These are phyloP conservation scores for Drosophila quadrilineata DNA, from an alignment of 1,140 invertebrate species.

Conservation along the genomic window DNA sequence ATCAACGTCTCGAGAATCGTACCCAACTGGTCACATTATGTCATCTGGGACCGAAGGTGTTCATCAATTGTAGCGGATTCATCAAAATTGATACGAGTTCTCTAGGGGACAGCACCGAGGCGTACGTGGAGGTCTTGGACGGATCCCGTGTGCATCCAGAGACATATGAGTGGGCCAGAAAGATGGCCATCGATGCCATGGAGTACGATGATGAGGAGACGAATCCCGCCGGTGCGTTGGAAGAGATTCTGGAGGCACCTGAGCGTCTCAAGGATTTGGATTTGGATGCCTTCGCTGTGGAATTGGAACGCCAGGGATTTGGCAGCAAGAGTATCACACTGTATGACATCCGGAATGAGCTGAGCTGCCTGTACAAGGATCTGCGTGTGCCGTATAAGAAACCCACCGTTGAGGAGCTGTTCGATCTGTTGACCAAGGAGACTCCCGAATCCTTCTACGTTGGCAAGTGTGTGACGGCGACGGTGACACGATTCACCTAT, in stretches of 20 bases:
- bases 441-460: conserved; percentile 97
- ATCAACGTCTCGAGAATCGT: conserved; percentile 95
- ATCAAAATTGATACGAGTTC: conserved; percentile 99
- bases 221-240: conserved; percentile 97
- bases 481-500: conserved; percentile 89
- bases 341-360: conserved; percentile 97
- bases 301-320: conserved; percentile 96
- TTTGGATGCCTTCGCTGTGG: conserved; percentile 98
- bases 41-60: conserved; percentile 99
- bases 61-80: conserved; percentile 99
- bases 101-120: conserved; percentile 95
- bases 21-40: conserved; percentile 97
- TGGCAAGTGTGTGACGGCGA: conserved; percentile 92
- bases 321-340: conserved; percentile 98
- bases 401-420: conserved; percentile 92
- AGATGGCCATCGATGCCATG: conserved; percentile 99
- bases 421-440: conserved; percentile 98
- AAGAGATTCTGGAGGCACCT: conserved; percentile 98
- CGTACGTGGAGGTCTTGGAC: conserved; percentile 97
- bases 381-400: conserved; percentile 90
- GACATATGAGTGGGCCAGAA: conserved; percentile 99
- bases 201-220: conserved; percentile 98
- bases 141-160: conserved; percentile 99
- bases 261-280: conserved; percentile 98
- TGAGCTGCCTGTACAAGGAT: conserved; percentile 98